Evolutionary conservation across 2,797 vertebrate species (phyloP).

Genomic region (Morelia viridis): DNA sequence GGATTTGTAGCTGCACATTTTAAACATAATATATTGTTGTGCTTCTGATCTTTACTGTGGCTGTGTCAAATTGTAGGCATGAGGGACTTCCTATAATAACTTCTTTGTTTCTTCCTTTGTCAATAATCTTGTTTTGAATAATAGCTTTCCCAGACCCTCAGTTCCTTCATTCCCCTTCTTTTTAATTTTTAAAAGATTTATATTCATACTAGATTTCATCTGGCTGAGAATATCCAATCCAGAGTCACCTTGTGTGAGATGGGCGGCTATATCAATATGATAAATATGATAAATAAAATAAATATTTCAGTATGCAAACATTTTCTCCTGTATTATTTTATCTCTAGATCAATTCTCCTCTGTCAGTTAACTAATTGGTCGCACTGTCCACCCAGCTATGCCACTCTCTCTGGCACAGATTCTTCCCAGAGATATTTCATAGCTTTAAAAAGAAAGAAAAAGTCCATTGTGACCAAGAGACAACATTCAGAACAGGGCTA

Average conservation of each 20-base stretch:
- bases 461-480: neutral
- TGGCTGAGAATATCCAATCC: conserved; percentile 14
- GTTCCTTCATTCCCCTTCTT: neutral
- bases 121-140: conserved; percentile 26
- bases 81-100: conserved; percentile 31
- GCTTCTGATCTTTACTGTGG: conserved; percentile 16
- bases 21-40: conserved; percentile 32
- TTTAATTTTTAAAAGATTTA: neutral
- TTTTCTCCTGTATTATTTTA: conserved; percentile 27
- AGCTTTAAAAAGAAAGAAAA: neutral
- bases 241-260: neutral
- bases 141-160: conserved; percentile 11
- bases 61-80: conserved; percentile 5
- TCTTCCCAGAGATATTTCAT: neutral
- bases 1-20: neutral
- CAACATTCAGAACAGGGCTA: neutral
- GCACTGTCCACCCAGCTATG: conserved; percentile 4
- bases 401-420: neutral
- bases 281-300: too few species aligned
- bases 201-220: neutral
- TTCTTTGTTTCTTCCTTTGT: conserved; percentile 45
- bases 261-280: too few species aligned
- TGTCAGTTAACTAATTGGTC: conserved; percentile 37
- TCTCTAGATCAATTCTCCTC: conserved; percentile 41
- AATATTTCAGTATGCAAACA: neutral